Percentiles rank a stretch among this genome's conserved stretches.
Conservation (phyloP, 2,113 vertebrate genomes). For the Lutjanus erythropterus region DNA sequence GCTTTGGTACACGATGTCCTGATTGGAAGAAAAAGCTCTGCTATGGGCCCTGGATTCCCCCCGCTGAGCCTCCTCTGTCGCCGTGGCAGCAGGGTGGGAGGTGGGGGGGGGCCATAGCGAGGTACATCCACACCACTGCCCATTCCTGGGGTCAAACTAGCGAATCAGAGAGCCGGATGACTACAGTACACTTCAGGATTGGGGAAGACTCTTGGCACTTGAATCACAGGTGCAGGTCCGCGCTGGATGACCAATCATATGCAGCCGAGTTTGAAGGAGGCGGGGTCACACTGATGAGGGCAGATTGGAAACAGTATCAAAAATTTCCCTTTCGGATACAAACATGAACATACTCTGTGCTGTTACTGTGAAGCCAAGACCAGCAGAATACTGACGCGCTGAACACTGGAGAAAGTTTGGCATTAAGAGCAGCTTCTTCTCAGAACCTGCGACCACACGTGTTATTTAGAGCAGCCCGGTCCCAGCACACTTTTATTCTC, state of each 20-base stretch:
- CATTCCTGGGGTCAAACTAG: conserved; percentile 49
- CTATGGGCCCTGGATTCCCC: conserved; percentile 15
- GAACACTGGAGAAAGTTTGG: conserved; percentile 49
- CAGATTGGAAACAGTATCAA: conserved; percentile 43
- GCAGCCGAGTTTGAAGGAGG: conserved; percentile 59
- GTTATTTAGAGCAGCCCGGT: background rate
- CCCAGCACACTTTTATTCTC: background rate
- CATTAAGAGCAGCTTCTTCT: conserved; percentile 41
- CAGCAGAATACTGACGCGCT: conserved; percentile 46
- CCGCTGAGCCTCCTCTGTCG: background rate
- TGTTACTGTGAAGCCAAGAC: conserved; percentile 33
- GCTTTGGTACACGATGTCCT: conserved; percentile 86
- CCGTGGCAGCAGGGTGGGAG: background rate
- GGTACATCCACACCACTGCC: conserved; percentile 51
- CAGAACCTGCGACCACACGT: background rate
- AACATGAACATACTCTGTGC: conserved; percentile 54
- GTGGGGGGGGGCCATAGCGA: conserved; percentile 23
- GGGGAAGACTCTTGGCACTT: conserved; percentile 83
- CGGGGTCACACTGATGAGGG: conserved; percentile 31
- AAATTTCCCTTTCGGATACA: conserved; percentile 43
- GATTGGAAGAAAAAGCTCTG: conserved; percentile 81
- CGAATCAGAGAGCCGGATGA: conserved; percentile 55
- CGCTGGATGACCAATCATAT: conserved; percentile 68
- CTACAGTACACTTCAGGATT: conserved; percentile 78
- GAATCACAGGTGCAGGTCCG: conserved; percentile 78